Evolutionary conservation across 2,888 invertebrate genomes (phyloP).

Genomic region (Elegia similella): DNA sequence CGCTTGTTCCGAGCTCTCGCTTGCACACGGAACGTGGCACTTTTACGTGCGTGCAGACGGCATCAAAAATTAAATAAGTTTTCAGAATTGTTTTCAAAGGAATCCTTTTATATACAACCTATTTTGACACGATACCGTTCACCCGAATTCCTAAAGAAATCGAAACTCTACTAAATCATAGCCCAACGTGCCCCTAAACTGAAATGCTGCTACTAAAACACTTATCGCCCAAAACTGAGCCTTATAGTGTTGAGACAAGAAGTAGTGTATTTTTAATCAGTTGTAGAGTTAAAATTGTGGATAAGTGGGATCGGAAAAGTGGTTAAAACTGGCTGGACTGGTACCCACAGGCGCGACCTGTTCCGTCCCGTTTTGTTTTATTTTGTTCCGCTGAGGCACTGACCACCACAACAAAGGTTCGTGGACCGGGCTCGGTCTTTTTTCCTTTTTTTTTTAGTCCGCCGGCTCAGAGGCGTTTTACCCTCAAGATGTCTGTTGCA

Average conservation of each 20-base stretch:
- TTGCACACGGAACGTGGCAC: no score
- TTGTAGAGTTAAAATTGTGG: conserved; percentile 17
- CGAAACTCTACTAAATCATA: conserved; percentile 75
- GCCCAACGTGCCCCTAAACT: conserved; percentile 34
- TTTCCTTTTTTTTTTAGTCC: conserved; percentile 58
- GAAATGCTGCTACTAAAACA: conserved; percentile 13
- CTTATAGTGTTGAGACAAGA: conserved; percentile 34
- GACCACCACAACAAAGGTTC: conserved; percentile 80
- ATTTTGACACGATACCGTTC: conserved; percentile 15
- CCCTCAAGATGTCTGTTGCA: conserved; percentile 30
- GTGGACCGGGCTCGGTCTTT: conserved; percentile 63
- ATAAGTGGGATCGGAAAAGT: conserved; percentile 53
- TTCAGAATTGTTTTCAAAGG: background rate
- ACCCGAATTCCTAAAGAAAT: conserved; percentile 75
- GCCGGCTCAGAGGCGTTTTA: conserved; percentile 50
- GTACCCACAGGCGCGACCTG: conserved; percentile 63
- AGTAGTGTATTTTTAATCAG: background rate
- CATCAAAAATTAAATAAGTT: no score
- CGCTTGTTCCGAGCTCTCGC: no score
- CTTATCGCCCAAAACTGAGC: conserved; percentile 23
- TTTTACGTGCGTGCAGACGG: no score
- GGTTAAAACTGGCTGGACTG: conserved; percentile 64
- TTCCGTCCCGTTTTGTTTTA: conserved; percentile 70
- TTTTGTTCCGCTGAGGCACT: conserved; percentile 78
- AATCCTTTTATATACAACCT: background rate